Percentiles rank a stretch among this genome's conserved stretches.
phyloP scores from a whole-genome alignment of 64 coral and sea anemone genomes.

The Cladopsammia gracilis region DNA sequence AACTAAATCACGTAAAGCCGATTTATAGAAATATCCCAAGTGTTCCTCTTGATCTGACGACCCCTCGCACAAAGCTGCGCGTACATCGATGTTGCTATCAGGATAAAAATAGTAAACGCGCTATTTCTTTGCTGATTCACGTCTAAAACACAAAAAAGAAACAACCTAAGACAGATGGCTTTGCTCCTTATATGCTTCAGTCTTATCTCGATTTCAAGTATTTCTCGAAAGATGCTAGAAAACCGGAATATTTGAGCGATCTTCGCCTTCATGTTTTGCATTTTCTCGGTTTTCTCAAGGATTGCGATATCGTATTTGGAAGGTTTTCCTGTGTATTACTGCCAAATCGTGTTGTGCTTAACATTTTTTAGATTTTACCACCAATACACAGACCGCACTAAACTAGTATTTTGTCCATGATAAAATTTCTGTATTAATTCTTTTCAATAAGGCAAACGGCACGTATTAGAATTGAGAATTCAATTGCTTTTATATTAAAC shows the following conservation, averaged over 20 bases:
- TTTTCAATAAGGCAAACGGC: constrained; percentile 1
- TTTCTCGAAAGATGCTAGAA: neutral
- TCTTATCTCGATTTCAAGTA: neutral
- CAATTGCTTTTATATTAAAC: neutral
- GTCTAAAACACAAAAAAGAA: no score
- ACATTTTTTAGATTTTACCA: constrained; percentile 16
- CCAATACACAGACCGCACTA: constrained; percentile 5
- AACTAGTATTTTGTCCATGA: neutral
- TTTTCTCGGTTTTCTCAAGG: neutral
- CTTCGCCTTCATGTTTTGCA: constrained; percentile 18
- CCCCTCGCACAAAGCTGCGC: neutral
- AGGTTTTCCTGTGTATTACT: neutral
- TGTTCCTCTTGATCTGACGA: neutral
- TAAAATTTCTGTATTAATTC: constrained; percentile 1
- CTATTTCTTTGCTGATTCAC: no score
- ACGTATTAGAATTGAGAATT: neutral
- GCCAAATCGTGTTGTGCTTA: neutral
- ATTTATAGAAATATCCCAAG: neutral
- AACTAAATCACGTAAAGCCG: neutral
- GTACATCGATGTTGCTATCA: no score
- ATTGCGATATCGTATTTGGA: neutral
- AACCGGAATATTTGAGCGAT: neutral
- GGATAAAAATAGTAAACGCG: no score
- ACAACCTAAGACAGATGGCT: neutral
- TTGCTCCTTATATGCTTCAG: neutral